Evolutionary conservation across 2,797 vertebrate genomes (phyloP).

Genomic region (Etheostoma perlongum): DNA sequence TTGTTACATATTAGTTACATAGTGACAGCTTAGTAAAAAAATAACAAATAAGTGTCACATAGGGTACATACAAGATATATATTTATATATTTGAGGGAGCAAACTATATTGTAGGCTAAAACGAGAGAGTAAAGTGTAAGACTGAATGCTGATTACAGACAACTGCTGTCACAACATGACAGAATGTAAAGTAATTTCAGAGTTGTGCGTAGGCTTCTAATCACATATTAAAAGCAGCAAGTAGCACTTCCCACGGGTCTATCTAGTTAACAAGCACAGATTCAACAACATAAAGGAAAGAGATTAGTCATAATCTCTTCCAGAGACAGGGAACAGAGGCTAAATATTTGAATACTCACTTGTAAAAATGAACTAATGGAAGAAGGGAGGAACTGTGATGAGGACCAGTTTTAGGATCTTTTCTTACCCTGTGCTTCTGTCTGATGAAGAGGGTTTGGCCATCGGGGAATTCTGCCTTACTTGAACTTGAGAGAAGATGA

Average conservation of each 20-base stretch:
- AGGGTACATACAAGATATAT: not conserved
- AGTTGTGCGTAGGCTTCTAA: not conserved
- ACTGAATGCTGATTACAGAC: not conserved
- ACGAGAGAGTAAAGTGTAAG: not conserved
- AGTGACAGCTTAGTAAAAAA: not conserved
- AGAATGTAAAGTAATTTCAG: not conserved
- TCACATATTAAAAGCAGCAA: not conserved
- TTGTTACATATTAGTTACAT: not conserved
- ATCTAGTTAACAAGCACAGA: not conserved
- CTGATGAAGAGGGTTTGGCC: constrained; percentile 81
- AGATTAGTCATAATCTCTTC: not conserved
- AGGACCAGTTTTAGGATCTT: not conserved
- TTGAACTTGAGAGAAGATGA: constrained; percentile 66
- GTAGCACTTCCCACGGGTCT: not conserved
- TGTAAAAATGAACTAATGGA: not conserved
- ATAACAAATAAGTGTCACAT: not conserved
- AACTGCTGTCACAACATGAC: constrained; percentile 1
- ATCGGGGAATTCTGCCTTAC: constrained; percentile 79
- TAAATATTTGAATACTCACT: not conserved
- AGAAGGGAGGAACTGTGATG: not conserved
- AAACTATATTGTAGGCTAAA: not conserved
- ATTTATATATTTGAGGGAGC: not conserved
- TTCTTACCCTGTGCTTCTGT: constrained; percentile 80
- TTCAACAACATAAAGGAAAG: not conserved
- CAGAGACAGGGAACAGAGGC: not conserved